Percentiles rank a stretch among this genome's conserved stretches.
Evolutionary conservation across 2,888 invertebrate genomes (phyloP).

Genomic region (Eilema griseolum): DNA sequence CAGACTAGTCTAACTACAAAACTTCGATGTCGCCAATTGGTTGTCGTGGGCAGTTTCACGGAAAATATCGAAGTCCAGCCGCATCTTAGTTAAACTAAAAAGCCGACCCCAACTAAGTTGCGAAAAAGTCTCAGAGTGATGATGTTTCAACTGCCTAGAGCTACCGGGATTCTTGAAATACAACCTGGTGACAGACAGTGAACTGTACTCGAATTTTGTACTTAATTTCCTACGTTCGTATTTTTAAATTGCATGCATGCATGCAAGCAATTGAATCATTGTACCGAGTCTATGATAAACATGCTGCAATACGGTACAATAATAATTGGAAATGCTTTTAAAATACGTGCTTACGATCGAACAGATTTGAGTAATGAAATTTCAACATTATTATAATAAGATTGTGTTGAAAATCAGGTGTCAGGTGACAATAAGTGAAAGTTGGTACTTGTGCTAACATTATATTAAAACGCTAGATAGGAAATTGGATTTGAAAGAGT

Average conservation of each 20-base stretch:
- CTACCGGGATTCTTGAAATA: too few species aligned
- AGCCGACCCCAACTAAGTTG: too few species aligned
- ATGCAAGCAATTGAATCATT: slow-evolving; percentile 1
- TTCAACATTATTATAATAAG: slow-evolving; percentile 55
- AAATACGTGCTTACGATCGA: slow-evolving; percentile 56
- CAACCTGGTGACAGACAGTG: too few species aligned
- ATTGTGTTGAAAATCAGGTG: slow-evolving; percentile 54
- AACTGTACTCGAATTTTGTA: background rate
- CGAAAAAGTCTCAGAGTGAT: too few species aligned
- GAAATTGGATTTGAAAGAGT: background rate
- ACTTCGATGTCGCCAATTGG: too few species aligned
- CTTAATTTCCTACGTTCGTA: background rate
- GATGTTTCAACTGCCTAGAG: too few species aligned
- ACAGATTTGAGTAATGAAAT: slow-evolving; percentile 53
- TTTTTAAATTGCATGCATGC: background rate
- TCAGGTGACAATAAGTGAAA: slow-evolving; percentile 35
- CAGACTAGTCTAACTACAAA: too few species aligned
- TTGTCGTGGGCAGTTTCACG: too few species aligned
- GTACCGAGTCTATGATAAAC: slow-evolving; percentile 15
- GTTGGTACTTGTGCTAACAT: slow-evolving; percentile 13
- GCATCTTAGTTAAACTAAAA: too few species aligned
- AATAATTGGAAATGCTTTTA: slow-evolving; percentile 31
- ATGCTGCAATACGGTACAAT: slow-evolving; percentile 52
- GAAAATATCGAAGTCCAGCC: too few species aligned
- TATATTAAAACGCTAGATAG: background rate